These are phyloP conservation scores for Falco peregrinus DNA, from an alignment of 2,797 vertebrate species.

Conservation along the genomic window DNA sequence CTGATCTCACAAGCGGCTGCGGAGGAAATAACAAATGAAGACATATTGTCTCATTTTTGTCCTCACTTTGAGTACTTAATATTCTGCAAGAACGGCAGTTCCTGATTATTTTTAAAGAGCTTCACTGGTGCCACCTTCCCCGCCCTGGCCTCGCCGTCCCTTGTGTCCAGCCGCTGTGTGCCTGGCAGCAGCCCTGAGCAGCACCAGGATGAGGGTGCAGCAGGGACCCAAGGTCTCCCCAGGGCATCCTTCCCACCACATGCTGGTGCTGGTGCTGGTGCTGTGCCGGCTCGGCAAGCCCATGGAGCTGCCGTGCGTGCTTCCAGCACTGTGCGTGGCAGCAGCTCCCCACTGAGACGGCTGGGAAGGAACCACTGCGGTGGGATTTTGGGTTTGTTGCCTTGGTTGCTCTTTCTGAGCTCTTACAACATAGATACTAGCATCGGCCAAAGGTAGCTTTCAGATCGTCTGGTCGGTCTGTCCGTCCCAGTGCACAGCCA, in stretches of 20 bases:
- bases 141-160: not conserved
- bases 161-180: not conserved
- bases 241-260: fast-evolving
- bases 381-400: not conserved
- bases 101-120: not conserved
- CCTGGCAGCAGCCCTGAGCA: fast-evolving
- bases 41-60: not conserved
- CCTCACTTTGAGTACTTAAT: not conserved
- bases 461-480: not conserved
- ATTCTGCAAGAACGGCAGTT: not conserved
- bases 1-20: not conserved
- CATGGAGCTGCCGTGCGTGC: fast-evolving
- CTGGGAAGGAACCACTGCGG: fast-evolving
- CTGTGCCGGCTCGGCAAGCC: fast-evolving
- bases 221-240: not conserved
- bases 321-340: fast-evolving
- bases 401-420: not conserved
- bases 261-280: too few relatives aligned
- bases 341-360: not conserved
- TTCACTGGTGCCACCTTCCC: too few relatives aligned
- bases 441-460: not conserved
- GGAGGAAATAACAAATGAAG: not conserved
- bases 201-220: not conserved
- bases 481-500: not conserved
- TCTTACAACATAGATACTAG: not conserved